Evolutionary conservation across 2,888 invertebrate genomes (phyloP).

Genomic region (Nymphalis c-album): DNA sequence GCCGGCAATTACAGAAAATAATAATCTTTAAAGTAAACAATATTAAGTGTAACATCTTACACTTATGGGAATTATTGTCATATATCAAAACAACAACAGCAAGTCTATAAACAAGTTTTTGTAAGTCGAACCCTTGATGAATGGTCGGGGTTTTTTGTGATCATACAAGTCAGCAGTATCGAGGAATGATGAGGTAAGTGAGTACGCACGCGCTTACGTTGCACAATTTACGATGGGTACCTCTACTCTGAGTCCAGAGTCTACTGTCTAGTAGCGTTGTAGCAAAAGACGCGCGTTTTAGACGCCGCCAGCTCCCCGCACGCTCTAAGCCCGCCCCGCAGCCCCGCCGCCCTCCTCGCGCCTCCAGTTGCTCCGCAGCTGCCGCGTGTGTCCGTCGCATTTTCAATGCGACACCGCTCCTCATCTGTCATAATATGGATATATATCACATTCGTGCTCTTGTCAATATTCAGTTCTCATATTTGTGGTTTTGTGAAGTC

Average conservation of each 20-base stretch:
- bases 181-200: constrained; percentile 36
- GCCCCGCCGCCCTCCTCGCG: constrained; percentile 44
- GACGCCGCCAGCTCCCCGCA: constrained; percentile 56
- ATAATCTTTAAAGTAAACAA: too few species aligned
- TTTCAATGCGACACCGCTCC: constrained; percentile 70
- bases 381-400: constrained; percentile 78
- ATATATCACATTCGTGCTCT: constrained; percentile 76
- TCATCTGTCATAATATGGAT: constrained; percentile 76
- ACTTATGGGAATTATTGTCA: not conserved
- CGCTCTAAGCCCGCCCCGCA: constrained; percentile 41
- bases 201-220: constrained; percentile 74
- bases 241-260: constrained; percentile 19
- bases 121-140: constrained; percentile 45
- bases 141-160: constrained; percentile 20
- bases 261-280: constrained; percentile 38
- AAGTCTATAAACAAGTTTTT: constrained; percentile 1
- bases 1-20: not conserved
- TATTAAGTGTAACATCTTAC: not conserved
- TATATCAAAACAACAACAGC: constrained; percentile 2
- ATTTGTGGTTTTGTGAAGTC: constrained; percentile 78
- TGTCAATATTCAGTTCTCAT: constrained; percentile 75
- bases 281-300: constrained; percentile 64
- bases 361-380: constrained; percentile 77
- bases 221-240: constrained; percentile 50
- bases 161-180: not conserved